Percentiles rank a stretch among this genome's conserved stretches.
phyloP scores from a whole-genome alignment of 92 coral and sea anemone genomes.

The Porites cylindrica region DNA sequence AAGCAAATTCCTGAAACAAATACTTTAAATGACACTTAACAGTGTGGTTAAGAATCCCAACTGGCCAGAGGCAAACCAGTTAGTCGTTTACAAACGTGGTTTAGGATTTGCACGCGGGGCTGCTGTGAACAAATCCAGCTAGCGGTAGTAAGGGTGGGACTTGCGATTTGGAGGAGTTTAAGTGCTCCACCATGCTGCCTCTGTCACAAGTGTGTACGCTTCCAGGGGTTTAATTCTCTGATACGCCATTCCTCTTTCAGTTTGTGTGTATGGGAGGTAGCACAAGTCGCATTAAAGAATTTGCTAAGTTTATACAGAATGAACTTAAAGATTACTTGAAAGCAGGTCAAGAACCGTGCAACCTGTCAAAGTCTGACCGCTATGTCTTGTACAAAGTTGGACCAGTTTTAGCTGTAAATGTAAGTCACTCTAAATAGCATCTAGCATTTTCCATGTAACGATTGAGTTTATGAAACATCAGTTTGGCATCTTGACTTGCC shows the following conservation, averaged over 20 bases:
- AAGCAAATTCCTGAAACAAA: too few relatives aligned
- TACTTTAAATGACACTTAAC: too few relatives aligned
- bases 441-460: background rate
- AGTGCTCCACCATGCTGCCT: background rate
- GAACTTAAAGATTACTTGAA: slow-evolving; percentile 67
- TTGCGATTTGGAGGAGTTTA: too few relatives aligned
- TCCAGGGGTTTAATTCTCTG: background rate
- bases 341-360: slow-evolving; percentile 66
- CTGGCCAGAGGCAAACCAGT: too few relatives aligned
- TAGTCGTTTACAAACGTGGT: too few relatives aligned
- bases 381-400: slow-evolving; percentile 98
- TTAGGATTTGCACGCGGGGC: too few relatives aligned
- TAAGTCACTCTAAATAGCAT: slow-evolving; percentile 44
- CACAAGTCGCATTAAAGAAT: slow-evolving; percentile 73
- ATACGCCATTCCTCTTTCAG: slow-evolving; percentile 31
- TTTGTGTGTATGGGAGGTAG: slow-evolving; percentile 99
- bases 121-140: too few relatives aligned
- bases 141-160: too few relatives aligned
- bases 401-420: slow-evolving; percentile 94
- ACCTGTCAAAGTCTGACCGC: slow-evolving; percentile 91
- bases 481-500: too few relatives aligned
- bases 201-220: background rate
- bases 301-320: slow-evolving; percentile 84
- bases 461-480: too few relatives aligned
- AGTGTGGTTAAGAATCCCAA: too few relatives aligned